A percentile compares a stretch with the other conserved stretches of the same genome.
phyloP scores from a whole-genome alignment of 2,113 vertebrate species.

The Chloroceryle aenea region DNA sequence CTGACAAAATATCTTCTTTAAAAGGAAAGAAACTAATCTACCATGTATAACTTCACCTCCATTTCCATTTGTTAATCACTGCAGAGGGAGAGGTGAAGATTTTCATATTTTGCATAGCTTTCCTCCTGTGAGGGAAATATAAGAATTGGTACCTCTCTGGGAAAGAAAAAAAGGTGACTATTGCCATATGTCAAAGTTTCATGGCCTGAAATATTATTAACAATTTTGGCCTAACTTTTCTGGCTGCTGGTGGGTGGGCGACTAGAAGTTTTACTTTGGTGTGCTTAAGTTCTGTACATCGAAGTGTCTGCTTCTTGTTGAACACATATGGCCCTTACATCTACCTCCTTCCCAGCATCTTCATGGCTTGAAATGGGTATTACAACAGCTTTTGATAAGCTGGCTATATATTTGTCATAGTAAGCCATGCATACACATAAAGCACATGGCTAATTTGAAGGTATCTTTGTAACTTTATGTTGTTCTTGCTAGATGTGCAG shows the following conservation, averaged over 20 bases:
- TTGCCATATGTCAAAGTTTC: conserved; percentile 5
- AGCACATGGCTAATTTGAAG: background rate
- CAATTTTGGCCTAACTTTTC: background rate
- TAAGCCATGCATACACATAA: background rate
- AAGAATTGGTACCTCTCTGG: background rate
- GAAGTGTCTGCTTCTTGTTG: background rate
- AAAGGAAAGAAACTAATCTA: conserved; percentile 1
- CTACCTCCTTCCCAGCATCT: background rate
- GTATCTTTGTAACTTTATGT: background rate
- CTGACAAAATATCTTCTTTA: background rate
- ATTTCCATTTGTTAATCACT: conserved; percentile 22
- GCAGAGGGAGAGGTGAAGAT: background rate
- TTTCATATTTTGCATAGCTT: background rate
- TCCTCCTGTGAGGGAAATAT: conserved; percentile 7
- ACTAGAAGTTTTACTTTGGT: background rate
- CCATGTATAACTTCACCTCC: background rate
- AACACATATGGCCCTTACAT: background rate
- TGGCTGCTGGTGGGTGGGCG: background rate
- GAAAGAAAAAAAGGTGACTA: background rate
- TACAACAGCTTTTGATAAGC: background rate
- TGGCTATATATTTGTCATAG: background rate
- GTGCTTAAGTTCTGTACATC: background rate
- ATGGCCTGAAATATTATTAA: conserved; percentile 1
- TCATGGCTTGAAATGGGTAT: background rate
- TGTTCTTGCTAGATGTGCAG: background rate